Evolutionary conservation across 2,797 vertebrate genomes (phyloP).

Genomic region (Myotis findleyi): DNA sequence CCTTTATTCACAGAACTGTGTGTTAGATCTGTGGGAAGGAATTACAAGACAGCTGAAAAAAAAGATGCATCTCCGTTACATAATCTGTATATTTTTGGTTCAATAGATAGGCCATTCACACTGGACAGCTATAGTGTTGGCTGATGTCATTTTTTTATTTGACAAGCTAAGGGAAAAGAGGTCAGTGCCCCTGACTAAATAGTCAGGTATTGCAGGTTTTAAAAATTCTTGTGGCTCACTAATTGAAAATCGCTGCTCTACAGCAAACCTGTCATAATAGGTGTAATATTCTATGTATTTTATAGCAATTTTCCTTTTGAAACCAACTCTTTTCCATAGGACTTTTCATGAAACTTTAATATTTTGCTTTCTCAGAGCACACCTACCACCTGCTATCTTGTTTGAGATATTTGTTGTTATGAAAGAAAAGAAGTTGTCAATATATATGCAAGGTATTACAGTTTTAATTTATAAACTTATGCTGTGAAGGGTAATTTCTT

Average conservation of each 20-base stretch:
- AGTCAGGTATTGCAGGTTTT: background rate
- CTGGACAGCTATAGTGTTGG: background rate
- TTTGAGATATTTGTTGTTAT: conserved; percentile 53
- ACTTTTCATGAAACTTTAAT: conserved; percentile 59
- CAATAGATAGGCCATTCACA: background rate
- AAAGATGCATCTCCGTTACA: background rate
- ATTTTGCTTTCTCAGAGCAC: conserved; percentile 74
- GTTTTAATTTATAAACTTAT: background rate
- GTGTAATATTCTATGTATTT: conserved; percentile 31
- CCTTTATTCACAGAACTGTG: too few species aligned
- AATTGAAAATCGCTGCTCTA: background rate
- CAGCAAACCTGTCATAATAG: background rate
- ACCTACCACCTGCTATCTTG: conserved; percentile 64
- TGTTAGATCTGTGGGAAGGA: too few species aligned
- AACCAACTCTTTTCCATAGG: conserved; percentile 77
- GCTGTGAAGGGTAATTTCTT: conserved; percentile 12
- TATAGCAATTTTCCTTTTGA: conserved; percentile 61
- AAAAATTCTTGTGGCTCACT: background rate
- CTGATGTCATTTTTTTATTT: background rate
- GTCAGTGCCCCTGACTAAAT: background rate
- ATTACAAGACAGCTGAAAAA: too few species aligned
- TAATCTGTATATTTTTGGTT: background rate
- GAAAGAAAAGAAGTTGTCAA: conserved; percentile 62
- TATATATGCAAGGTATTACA: conserved; percentile 44
- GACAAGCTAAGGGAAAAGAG: background rate